Evolutionary conservation across 2,797 vertebrate genomes (phyloP).

Genomic region (Scarus forsteni): DNA sequence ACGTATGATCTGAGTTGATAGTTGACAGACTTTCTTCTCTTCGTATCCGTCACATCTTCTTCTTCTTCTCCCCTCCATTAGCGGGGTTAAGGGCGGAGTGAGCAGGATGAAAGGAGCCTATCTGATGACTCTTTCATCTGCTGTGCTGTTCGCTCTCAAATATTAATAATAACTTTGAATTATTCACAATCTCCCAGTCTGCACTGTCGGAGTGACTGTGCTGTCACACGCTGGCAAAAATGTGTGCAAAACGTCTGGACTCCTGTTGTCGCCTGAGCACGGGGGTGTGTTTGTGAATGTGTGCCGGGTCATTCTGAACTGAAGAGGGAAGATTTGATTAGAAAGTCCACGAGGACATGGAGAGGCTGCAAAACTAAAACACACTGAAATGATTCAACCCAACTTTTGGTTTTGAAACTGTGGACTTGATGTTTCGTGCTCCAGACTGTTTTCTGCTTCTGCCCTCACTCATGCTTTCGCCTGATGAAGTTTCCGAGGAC

Average conservation of each 20-base stretch:
- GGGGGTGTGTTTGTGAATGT: background rate
- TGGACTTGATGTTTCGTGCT: no score
- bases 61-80: constrained; percentile 21
- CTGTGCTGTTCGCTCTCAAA: constrained; percentile 61
- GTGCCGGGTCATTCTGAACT: background rate
- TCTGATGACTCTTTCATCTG: constrained; percentile 67
- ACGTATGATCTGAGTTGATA: background rate
- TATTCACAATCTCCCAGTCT: constrained; percentile 59
- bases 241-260: background rate
- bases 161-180: constrained; percentile 75
- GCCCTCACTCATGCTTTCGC: no score
- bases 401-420: background rate
- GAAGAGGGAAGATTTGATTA: background rate
- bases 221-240: constrained; percentile 24
- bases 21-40: background rate
- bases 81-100: constrained; percentile 1
- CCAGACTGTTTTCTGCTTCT: background rate
- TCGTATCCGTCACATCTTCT: background rate
- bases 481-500: no score
- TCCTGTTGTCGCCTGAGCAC: background rate
- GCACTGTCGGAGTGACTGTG: constrained; percentile 37
- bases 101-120: constrained; percentile 50
- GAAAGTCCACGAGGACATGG: background rate
- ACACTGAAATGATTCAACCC: background rate
- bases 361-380: background rate